These are phyloP conservation scores for Melanchra persicariae DNA, from an alignment of 2,888 invertebrate genomes.

Conservation along the genomic window DNA sequence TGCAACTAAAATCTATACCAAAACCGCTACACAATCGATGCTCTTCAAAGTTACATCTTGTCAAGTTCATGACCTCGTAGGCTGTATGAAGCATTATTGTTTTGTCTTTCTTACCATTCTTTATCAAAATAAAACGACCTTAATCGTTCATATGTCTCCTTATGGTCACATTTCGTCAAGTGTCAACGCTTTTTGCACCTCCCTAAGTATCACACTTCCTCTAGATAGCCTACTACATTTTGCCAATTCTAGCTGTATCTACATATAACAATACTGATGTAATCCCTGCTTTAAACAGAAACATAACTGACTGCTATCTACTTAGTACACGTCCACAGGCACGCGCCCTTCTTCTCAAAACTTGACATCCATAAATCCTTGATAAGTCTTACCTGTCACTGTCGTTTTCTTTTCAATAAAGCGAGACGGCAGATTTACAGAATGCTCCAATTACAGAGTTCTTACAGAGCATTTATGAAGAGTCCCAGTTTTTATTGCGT, in stretches of 20 bases:
- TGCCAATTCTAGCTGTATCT: conserved; percentile 4
- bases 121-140: neutral
- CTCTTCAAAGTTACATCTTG: conserved; percentile 7
- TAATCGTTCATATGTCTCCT: neutral
- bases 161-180: conserved; percentile 23
- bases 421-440: conserved; percentile 52
- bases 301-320: conserved; percentile 32
- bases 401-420: conserved; percentile 59
- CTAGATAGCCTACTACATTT: neutral
- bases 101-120: conserved; percentile 4
- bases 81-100: neutral
- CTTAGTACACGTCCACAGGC: conserved; percentile 7
- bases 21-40: conserved; percentile 13
- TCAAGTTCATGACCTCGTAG: conserved; percentile 22
- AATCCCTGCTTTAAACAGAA: conserved; percentile 36
- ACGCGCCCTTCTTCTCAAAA: conserved; percentile 49
- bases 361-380: conserved; percentile 63
- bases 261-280: conserved; percentile 20
- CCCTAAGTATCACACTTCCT: neutral
- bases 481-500: conserved; percentile 52
- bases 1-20: conserved; percentile 4
- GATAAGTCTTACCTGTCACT: conserved; percentile 63
- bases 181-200: neutral
- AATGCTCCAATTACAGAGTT: conserved; percentile 57
- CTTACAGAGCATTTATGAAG: conserved; percentile 43